phyloP scores from a whole-genome alignment of 2,888 invertebrate species.

The Tachina lurida region DNA sequence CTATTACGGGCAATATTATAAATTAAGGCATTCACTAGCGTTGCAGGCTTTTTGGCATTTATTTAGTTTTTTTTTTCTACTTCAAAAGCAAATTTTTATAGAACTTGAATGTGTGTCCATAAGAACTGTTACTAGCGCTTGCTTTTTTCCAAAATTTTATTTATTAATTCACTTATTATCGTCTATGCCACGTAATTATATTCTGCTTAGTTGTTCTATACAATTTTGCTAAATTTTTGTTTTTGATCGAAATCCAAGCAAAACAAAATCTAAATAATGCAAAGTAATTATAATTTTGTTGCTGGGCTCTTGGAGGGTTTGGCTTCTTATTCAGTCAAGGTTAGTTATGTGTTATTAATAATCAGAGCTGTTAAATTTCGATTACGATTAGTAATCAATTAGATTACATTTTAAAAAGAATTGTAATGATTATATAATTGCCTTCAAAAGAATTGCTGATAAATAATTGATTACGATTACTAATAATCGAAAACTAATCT shows the following conservation, averaged over 20 bases:
- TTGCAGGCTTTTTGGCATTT: conserved; percentile 20
- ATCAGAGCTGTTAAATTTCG: too few relatives aligned
- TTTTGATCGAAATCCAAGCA: conserved; percentile 20
- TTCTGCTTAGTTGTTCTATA: neutral
- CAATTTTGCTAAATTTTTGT: neutral
- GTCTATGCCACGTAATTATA: neutral
- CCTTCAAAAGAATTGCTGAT: too few relatives aligned
- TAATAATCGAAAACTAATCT: too few relatives aligned
- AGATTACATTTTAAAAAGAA: too few relatives aligned
- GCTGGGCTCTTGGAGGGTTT: neutral
- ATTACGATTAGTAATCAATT: too few relatives aligned
- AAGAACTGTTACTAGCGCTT: neutral
- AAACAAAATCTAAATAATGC: neutral
- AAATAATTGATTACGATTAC: too few relatives aligned
- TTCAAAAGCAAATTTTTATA: neutral
- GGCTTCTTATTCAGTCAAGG: conserved; percentile 21
- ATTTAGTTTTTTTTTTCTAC: neutral
- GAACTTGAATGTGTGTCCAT: neutral
- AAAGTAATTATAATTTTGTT: neutral
- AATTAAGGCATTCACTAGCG: neutral
- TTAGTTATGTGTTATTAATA: conserved; percentile 11
- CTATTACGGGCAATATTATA: neutral
- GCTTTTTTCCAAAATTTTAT: neutral
- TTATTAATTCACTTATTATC: conserved; percentile 1
- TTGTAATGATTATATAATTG: too few relatives aligned